Evolutionary conservation across 2,113 vertebrate species (phyloP).

Genomic region (Leucosticte australis): DNA sequence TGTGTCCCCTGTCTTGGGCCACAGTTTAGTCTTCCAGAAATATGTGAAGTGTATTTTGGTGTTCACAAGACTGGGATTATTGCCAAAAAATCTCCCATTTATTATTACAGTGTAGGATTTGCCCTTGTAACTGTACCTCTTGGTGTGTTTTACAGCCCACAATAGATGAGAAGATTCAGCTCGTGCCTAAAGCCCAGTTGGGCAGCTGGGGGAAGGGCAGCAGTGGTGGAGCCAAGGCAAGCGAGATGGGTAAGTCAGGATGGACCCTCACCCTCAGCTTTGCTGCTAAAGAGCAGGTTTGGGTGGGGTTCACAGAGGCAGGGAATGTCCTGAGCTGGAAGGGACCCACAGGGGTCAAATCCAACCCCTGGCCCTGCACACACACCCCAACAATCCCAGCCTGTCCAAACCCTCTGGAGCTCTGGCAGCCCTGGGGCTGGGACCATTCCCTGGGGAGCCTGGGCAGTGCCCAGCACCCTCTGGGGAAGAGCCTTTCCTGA

Average conservation of each 20-base stretch:
- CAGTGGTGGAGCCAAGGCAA: conserved; percentile 96
- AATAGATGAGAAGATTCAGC: conserved; percentile 98
- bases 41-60: not conserved
- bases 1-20: not conserved
- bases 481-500: not conserved
- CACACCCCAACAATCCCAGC: not conserved
- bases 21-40: not conserved
- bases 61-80: not conserved
- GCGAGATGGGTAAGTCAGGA: conserved; percentile 83
- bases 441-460: not conserved
- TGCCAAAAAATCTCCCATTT: not conserved
- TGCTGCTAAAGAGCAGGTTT: not conserved
- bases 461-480: not conserved
- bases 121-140: not conserved
- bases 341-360: not conserved
- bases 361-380: not conserved
- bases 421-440: not conserved
- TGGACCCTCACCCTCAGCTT: not conserved
- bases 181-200: conserved; percentile 93
- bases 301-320: not conserved
- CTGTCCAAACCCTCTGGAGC: not conserved
- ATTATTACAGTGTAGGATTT: rapidly evolving
- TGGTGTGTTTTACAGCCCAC: conserved; percentile 82
- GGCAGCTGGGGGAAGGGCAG: conserved; percentile 97
- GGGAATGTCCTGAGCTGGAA: not conserved